Conservation (phyloP, 2,888 invertebrate species). For the Tetanocera ferruginea region DNA sequence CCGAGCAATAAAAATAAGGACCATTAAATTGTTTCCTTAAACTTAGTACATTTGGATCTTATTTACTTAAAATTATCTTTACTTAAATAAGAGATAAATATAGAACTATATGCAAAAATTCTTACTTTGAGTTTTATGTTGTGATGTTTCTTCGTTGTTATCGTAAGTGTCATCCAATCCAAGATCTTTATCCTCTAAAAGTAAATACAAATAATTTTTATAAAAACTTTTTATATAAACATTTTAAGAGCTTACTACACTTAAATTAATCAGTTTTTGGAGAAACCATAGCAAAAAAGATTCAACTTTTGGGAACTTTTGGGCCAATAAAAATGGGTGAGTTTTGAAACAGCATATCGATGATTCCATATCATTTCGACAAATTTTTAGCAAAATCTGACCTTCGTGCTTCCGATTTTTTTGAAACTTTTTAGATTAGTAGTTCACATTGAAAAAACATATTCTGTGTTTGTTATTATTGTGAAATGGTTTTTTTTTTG, state of each 20-base stretch:
- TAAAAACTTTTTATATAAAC: not conserved
- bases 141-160: conserved; percentile 69
- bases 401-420: too few species aligned
- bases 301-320: too few species aligned
- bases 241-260: not conserved
- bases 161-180: conserved; percentile 70
- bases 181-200: conserved; percentile 71
- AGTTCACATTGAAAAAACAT: too few species aligned
- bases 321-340: too few species aligned
- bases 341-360: too few species aligned
- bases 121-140: conserved; percentile 73
- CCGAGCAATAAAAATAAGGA: not conserved
- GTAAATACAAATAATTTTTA: not conserved
- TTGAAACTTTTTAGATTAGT: too few species aligned
- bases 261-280: not conserved
- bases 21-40: not conserved
- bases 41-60: not conserved
- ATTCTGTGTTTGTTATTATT: too few species aligned
- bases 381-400: too few species aligned
- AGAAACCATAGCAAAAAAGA: too few species aligned
- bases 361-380: too few species aligned
- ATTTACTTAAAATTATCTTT: not conserved
- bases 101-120: not conserved
- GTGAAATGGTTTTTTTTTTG: too few species aligned
- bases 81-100: not conserved